Percentiles rank a stretch among this genome's conserved stretches.
Evolutionary conservation across 1,140 invertebrate species (phyloP).

Genomic region (Zaprionus camerounensis): DNA sequence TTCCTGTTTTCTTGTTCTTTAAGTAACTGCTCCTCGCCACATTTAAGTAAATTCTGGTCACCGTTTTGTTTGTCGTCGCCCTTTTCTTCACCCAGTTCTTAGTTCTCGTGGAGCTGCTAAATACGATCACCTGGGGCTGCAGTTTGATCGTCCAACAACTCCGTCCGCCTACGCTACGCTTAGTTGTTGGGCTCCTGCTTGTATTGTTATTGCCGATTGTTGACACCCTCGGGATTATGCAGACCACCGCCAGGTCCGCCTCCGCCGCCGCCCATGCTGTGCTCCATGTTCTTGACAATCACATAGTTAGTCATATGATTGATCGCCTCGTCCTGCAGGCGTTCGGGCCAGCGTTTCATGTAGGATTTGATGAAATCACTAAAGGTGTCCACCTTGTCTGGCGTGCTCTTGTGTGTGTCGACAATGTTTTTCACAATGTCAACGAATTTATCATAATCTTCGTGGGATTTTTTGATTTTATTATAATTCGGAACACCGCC

Average conservation of each 20-base stretch:
- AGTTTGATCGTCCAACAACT: slow-evolving; percentile 64
- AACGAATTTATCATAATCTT: slow-evolving; percentile 82
- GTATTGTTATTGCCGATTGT: slow-evolving; percentile 80
- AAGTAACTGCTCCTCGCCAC: slow-evolving; percentile 69
- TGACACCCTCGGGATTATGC: slow-evolving; percentile 72
- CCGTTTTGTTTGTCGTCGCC: slow-evolving; percentile 17
- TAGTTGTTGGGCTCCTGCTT: slow-evolving; percentile 81
- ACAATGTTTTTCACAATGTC: slow-evolving; percentile 83
- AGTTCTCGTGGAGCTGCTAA: slow-evolving; percentile 63
- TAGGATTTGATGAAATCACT: slow-evolving; percentile 82
- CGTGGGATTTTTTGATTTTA: slow-evolving; percentile 82
- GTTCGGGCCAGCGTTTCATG: slow-evolving; percentile 80
- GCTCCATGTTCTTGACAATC: slow-evolving; percentile 83
- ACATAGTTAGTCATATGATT: slow-evolving; percentile 83
- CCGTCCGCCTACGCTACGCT: slow-evolving; percentile 28
- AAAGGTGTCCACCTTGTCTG: slow-evolving; percentile 80
- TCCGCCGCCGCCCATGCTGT: slow-evolving; percentile 72
- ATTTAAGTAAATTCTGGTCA: slow-evolving; percentile 62
- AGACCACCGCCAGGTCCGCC: slow-evolving; percentile 45
- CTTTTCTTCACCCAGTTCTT: slow-evolving; percentile 28
- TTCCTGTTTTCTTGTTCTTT: slow-evolving; percentile 49
- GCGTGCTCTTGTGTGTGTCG: slow-evolving; percentile 78
- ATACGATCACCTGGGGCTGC: slow-evolving; percentile 36
- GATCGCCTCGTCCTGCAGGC: slow-evolving; percentile 81
- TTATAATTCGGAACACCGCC: slow-evolving; percentile 79